Evolutionary conservation across 2,888 invertebrate species (phyloP), one percentile per base, ranked within the genome.

Genomic region (Sinopyrophorus schimmeli): DNA sequence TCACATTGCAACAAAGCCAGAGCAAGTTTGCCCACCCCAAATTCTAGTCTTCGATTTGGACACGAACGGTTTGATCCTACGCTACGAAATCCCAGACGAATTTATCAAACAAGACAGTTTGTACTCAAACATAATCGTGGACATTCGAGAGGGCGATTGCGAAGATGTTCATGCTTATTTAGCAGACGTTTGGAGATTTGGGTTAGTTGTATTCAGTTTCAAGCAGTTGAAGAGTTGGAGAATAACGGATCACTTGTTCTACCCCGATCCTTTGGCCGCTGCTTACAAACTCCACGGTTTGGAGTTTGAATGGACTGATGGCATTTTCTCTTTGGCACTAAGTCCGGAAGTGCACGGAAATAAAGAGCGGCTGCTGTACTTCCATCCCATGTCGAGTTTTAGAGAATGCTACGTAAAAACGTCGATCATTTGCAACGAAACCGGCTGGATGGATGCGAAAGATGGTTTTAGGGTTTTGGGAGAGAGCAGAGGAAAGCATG

Each of bases 271-370:
- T 0, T 63, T 87, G 1, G 84, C 87, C 1, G 80, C 88, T 0
- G 82, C 85, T 59, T 91, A 84, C 63, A 83, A 84, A 46, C 72
- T 90, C 0, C 86, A 87, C 53, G 87, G 85, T 1, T 64, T 89
- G 0, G 84, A 85, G 54, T 91, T 89, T 64, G 86, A 89, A 63
- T 91, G 89, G 90, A 77, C 86, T 4, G 90, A 90, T 64, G 90
- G 90, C 0, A 79, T 90, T 12, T 89, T 90, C 63, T 88, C 88
- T 0, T 71, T 89, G 57, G 82, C 88, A 0, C 64, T 89, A 28
- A 81, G 84, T n/a, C 82, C 84, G 3, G 64, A 66, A 16, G 65
- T 74, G 57, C 67, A 74, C 1, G 64, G 74, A 39, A 67, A 70
- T 9, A 66, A 73, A 11, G 86, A 89, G 34, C 77, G 86, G 35